Evolutionary conservation across 2,888 invertebrate genomes (phyloP), one percentile per base, ranked within the genome.

Genomic region (Proisotoma minuta): DNA sequence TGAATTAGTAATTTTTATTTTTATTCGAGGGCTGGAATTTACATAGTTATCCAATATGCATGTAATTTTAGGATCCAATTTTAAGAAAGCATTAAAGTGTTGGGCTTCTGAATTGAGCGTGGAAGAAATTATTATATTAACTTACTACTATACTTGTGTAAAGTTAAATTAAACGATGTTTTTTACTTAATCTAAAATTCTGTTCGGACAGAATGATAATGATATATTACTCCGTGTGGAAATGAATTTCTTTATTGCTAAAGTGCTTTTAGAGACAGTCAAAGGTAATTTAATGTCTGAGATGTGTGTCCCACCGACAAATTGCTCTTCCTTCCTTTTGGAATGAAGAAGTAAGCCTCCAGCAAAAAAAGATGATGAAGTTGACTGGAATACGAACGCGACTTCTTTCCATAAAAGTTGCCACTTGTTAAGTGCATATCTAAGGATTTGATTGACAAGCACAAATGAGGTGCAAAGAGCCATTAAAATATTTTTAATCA

Each of bases 381-480:
- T 18, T 15, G 34, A 8, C n/a, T n/a, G n/a, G n/a, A n/a, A n/a
- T n/a, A n/a, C n/a, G n/a, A n/a, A n/a, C n/a, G n/a, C n/a, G n/a
- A n/a, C n/a, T n/a, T n/a, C n/a, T n/a, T n/a, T n/a, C 34, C 34
- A 34, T 34, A 34, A 8, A 10, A 15, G 15, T 15, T 34, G 34
- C 8, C 8, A 34, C 8, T 34, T 8, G 52, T 24, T 27, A n/a
- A 18, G 28, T 27, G 20, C 28, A 52, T 52, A n/a, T 52, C 52
- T 22, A 26, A 50, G 40, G n/a, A 8, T 20, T 23, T 61, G 62
- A 62, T 53, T 62, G 62, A 62, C 62, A 62, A 57, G 26, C 52
- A 29, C 34, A 62, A 62, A 62, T 62, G 62, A 62, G 58, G 58
- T 58, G 57, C 58, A 58, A 62, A 62, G 58, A 61, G 50, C 56